Conservation (phyloP, 2,888 invertebrate species). For the Cheiracanthium punctorium region DNA sequence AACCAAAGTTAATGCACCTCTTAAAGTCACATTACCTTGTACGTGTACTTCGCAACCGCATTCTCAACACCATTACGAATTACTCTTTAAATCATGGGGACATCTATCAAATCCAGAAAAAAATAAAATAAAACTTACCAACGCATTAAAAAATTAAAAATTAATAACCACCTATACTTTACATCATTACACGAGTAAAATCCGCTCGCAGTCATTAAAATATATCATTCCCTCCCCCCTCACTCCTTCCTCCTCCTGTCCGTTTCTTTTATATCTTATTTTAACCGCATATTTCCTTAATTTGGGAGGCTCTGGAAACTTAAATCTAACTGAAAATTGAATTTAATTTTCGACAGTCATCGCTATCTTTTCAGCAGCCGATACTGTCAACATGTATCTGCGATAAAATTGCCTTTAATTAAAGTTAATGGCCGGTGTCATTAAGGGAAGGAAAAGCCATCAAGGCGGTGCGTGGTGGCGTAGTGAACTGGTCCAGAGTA, state of each 20-base stretch:
- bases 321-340: slow-evolving; percentile 27
- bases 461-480: no score
- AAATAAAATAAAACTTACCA: no score
- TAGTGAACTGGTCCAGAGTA: background rate
- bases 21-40: background rate
- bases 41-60: no score
- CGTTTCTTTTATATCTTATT: background rate
- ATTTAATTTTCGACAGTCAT: slow-evolving; percentile 30
- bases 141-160: background rate
- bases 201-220: slow-evolving; percentile 4
- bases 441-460: slow-evolving; percentile 25
- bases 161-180: background rate
- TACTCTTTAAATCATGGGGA: background rate
- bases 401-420: slow-evolving; percentile 61
- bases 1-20: no score
- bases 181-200: background rate
- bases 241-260: background rate
- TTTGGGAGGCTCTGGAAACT: background rate
- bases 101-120: background rate
- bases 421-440: slow-evolving; percentile 51
- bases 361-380: slow-evolving; percentile 13
- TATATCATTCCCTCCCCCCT: background rate
- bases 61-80: background rate
- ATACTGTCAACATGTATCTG: slow-evolving; percentile 49
- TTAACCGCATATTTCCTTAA: slow-evolving; percentile 11